Percentiles rank a stretch among this genome's conserved stretches.
These are phyloP conservation scores for Drosophila prolongata DNA, from an alignment of 2,888 invertebrate genomes.

Conservation along the genomic window DNA sequence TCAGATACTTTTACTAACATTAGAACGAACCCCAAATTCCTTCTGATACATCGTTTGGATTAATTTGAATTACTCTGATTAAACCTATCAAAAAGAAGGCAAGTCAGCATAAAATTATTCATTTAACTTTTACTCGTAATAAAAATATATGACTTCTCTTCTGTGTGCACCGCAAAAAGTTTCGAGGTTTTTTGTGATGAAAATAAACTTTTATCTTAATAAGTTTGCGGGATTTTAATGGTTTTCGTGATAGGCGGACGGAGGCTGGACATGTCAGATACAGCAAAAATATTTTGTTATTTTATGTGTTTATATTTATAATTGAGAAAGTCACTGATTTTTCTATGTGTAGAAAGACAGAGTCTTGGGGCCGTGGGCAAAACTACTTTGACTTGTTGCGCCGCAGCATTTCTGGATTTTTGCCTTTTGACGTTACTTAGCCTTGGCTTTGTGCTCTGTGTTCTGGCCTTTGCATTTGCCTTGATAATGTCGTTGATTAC, in stretches of 20 bases:
- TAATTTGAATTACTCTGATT: neutral
- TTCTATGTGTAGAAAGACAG: neutral
- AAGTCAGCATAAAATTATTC: neutral
- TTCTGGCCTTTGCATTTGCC: constrained; percentile 60
- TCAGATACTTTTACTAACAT: no score
- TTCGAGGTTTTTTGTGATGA: neutral
- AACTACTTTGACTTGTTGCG: constrained; percentile 37
- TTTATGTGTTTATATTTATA: no score
- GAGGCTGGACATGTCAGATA: no score
- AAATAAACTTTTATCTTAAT: neutral
- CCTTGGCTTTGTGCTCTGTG: constrained; percentile 30
- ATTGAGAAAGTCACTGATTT: neutral
- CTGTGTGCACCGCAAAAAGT: neutral
- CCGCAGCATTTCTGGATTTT: constrained; percentile 33
- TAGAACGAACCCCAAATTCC: neutral
- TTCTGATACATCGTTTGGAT: neutral
- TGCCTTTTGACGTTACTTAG: constrained; percentile 17
- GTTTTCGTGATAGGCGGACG: no score
- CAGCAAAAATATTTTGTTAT: no score
- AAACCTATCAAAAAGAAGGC: neutral
- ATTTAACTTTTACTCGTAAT: no score
- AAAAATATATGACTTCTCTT: neutral
- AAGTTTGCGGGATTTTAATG: neutral
- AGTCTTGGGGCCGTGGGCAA: constrained; percentile 8
- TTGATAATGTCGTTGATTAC: constrained; percentile 76